These are phyloP conservation scores for Noctua janthe DNA, from an alignment of 2,888 invertebrate species.

Conservation along the genomic window DNA sequence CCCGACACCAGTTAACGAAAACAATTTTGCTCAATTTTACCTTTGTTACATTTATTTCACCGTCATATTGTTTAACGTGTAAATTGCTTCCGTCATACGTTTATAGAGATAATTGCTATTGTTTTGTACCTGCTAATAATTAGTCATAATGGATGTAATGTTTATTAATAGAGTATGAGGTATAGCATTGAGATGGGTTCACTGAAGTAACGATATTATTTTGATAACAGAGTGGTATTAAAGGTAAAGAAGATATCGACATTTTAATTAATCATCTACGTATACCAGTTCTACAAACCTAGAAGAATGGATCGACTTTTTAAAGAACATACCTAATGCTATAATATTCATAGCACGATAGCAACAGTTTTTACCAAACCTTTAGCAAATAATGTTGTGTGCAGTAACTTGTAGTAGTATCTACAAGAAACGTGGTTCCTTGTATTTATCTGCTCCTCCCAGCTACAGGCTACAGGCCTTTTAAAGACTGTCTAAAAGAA, in stretches of 20 bases:
- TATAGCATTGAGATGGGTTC: background rate
- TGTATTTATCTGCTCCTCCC: background rate
- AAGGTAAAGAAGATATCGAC: background rate
- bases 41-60: conserved; percentile 65
- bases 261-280: background rate
- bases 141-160: conserved; percentile 49
- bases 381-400: background rate
- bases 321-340: background rate
- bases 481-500: conserved; percentile 11
- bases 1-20: conserved; percentile 71
- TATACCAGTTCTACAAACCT: background rate
- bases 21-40: conserved; percentile 75
- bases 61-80: conserved; percentile 61
- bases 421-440: background rate
- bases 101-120: conserved; percentile 55
- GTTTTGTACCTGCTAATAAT: conserved; percentile 55
- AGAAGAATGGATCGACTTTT: background rate
- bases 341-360: conserved; percentile 4
- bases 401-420: background rate
- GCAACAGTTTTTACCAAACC: background rate
- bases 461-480: background rate
- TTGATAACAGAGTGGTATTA: background rate
- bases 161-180: conserved; percentile 27
- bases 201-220: background rate
- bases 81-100: conserved; percentile 61